phyloP scores from a whole-genome alignment of 2,797 vertebrate genomes.

The Ficedula albicollis region DNA sequence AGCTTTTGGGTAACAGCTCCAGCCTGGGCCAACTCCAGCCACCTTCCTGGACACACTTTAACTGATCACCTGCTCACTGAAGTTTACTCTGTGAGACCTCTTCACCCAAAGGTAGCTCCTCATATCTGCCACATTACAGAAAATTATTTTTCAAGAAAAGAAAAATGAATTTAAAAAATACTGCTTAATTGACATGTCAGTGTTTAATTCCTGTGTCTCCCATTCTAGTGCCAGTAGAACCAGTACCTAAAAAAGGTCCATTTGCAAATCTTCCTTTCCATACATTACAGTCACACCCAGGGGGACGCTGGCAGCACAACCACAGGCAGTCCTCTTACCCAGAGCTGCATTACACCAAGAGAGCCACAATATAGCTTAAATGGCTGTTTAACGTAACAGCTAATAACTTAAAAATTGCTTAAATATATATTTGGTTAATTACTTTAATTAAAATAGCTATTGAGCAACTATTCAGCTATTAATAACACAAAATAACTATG shows the following conservation, averaged over 20 bases:
- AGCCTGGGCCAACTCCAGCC: neutral
- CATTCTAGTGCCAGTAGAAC: neutral
- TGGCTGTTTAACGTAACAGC: neutral
- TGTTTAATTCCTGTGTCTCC: neutral
- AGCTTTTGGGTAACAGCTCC: neutral
- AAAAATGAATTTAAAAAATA: neutral
- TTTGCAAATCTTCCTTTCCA: neutral
- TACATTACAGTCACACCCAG: accelerated
- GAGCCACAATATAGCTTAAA: neutral
- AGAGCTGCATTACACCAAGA: neutral
- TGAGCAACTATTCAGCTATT: neutral
- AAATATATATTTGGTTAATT: neutral
- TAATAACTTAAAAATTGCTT: neutral
- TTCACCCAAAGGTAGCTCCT: neutral
- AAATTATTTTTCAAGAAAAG: neutral
- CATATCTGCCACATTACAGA: neutral
- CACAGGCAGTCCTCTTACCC: neutral
- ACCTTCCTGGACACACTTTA: accelerated
- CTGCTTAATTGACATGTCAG: neutral
- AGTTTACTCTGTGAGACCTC: neutral
- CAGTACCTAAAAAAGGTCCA: neutral
- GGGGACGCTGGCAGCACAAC: neutral
- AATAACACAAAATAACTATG: neutral
- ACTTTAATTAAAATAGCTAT: neutral
- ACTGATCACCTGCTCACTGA: neutral